These are phyloP conservation scores for Drosophila insularis DNA, from an alignment of 1,140 invertebrate species.

Conservation along the genomic window DNA sequence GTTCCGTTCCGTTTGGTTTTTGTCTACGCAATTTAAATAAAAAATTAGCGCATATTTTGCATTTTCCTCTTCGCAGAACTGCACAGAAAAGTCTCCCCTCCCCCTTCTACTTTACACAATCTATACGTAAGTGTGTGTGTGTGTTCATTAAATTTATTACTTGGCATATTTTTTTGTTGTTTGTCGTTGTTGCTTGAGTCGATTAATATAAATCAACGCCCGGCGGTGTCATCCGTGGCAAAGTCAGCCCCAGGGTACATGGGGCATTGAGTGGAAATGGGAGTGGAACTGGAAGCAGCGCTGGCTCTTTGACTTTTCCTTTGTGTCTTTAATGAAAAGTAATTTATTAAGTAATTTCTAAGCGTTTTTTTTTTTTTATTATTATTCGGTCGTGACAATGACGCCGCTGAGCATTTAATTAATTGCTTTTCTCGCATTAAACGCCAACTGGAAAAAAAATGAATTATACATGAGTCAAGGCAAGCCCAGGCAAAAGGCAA, in stretches of 20 bases:
- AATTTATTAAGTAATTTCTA: conserved; percentile 81
- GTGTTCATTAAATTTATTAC: conserved; percentile 72
- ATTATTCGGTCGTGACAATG: conserved; percentile 62
- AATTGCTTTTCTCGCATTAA: conserved; percentile 75
- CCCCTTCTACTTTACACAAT: not conserved
- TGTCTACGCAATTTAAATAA: conserved; percentile 67
- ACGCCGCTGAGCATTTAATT: conserved; percentile 73
- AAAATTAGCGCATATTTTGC: conserved; percentile 57
- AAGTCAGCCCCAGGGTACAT: conserved; percentile 14
- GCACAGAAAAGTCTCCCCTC: conserved; percentile 12
- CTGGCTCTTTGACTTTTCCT: conserved; percentile 53
- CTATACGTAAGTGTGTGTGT: conserved; percentile 12
- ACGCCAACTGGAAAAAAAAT: conserved; percentile 48
- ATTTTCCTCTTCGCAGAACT: conserved; percentile 34
- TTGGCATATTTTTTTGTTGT: conserved; percentile 66
- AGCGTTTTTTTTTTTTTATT: conserved; percentile 46
- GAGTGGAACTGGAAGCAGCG: conserved; percentile 31
- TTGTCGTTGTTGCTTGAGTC: conserved; percentile 70
- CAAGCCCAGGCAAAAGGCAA: not conserved
- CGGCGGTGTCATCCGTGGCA: conserved; percentile 62
- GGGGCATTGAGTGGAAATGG: not conserved
- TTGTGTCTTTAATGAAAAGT: conserved; percentile 75
- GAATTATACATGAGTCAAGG: conserved; percentile 63
- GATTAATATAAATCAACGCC: conserved; percentile 80
- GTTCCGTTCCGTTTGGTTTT: conserved; percentile 60